Percentiles rank a stretch among this genome's conserved stretches.
These are phyloP conservation scores for Perccottus glenii DNA, from an alignment of 2,113 vertebrate genomes.

Conservation along the genomic window DNA sequence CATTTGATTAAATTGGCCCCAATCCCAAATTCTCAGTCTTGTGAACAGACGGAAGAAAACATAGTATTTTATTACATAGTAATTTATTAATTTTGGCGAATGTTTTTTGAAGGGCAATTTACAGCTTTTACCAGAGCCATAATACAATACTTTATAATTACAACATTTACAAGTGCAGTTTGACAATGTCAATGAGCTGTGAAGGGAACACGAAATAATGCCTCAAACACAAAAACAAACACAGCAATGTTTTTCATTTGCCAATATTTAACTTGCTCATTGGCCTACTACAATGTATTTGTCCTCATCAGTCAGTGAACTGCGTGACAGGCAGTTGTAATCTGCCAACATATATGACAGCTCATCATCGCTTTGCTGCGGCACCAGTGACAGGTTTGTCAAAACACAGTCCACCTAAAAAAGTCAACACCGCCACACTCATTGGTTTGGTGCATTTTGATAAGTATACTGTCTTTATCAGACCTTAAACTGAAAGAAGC, in stretches of 20 bases:
- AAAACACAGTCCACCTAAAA: constrained; percentile 50
- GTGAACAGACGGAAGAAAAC: constrained; percentile 17
- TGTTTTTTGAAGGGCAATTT: constrained; percentile 77
- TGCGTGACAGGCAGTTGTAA: neutral
- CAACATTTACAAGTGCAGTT: constrained; percentile 79
- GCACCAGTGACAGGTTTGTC: constrained; percentile 29
- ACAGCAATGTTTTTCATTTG: constrained; percentile 37
- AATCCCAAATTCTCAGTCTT: neutral
- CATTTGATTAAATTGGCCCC: constrained; percentile 6
- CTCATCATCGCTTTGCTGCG: constrained; percentile 29
- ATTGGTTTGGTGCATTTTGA: neutral
- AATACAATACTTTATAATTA: constrained; percentile 81
- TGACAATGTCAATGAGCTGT: constrained; percentile 50
- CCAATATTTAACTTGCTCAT: constrained; percentile 16
- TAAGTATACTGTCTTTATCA: neutral
- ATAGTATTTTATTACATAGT: constrained; percentile 66
- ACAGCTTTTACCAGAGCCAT: constrained; percentile 80
- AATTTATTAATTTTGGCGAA: constrained; percentile 80
- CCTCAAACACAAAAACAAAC: constrained; percentile 50
- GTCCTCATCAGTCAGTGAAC: constrained; percentile 27
- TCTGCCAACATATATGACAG: constrained; percentile 1
- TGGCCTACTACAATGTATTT: constrained; percentile 30
- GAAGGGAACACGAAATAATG: constrained; percentile 45
- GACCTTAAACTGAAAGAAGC: constrained; percentile 21
- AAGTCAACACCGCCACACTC: neutral